Conservation (phyloP, 2,113 vertebrate genomes). For the Sialia sialis region DNA sequence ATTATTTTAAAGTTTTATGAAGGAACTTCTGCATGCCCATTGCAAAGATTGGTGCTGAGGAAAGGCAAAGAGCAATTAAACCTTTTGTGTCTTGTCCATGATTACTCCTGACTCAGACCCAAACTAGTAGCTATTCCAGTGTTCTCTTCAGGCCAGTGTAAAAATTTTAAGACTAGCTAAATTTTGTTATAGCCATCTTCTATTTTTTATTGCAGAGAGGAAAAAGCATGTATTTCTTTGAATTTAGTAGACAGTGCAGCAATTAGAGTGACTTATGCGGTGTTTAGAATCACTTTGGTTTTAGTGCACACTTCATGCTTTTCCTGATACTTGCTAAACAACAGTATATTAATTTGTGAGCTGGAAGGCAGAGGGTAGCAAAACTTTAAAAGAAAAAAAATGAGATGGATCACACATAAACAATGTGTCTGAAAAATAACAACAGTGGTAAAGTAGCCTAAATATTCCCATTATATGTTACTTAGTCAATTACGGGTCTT, state of each 20-base stretch:
- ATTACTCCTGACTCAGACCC: neutral
- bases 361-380: conserved; percentile 42
- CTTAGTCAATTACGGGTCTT: neutral
- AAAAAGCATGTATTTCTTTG: neutral
- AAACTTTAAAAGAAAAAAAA: conserved; percentile 24
- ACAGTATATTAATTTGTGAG: conserved; percentile 21
- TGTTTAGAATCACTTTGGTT: neutral
- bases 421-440: neutral
- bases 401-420: neutral
- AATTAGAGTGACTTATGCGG: neutral
- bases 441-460: neutral
- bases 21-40: neutral
- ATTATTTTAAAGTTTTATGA: neutral
- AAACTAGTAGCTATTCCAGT: neutral
- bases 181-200: neutral
- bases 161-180: neutral
- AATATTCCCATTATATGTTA: neutral
- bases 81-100: neutral
- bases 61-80: neutral
- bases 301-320: neutral
- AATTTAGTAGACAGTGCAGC: neutral
- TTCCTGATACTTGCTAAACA: conserved; percentile 27
- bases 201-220: neutral
- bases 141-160: neutral
- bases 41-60: neutral